These are phyloP conservation scores for Halictus quadricinctus DNA, from an alignment of 2,888 invertebrate species.

Conservation along the genomic window DNA sequence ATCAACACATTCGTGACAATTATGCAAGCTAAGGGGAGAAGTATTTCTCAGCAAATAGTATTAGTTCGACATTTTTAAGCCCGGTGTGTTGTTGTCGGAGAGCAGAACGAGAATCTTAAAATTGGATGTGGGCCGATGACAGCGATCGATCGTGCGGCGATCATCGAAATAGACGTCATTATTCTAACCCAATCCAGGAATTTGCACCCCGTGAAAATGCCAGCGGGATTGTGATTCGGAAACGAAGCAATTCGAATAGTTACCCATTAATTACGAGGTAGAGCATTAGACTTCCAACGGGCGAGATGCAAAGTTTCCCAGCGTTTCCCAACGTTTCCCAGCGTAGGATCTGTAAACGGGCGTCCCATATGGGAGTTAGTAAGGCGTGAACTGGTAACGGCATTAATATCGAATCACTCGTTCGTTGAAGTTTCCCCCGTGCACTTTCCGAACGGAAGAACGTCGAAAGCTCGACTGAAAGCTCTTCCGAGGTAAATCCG, in stretches of 20 bases:
- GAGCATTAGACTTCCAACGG: conserved; percentile 50
- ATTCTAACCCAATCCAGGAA: background rate
- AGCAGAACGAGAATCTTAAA: background rate
- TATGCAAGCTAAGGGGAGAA: too few relatives aligned
- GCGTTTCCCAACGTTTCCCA: conserved; percentile 4
- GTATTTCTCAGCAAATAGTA: too few relatives aligned
- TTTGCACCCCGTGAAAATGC: conserved; percentile 10
- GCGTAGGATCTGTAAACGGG: conserved; percentile 46
- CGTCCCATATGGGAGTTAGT: conserved; percentile 58
- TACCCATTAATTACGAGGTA: conserved; percentile 60
- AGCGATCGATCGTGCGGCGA: conserved; percentile 1
- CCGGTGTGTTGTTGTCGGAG: background rate
- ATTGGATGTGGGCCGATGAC: background rate
- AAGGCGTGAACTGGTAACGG: conserved; percentile 69
- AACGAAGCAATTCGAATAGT: conserved; percentile 44
- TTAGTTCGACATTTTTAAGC: background rate
- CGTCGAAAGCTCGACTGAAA: conserved; percentile 61
- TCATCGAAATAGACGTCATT: conserved; percentile 31
- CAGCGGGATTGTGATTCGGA: conserved; percentile 38
- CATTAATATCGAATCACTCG: conserved; percentile 72
- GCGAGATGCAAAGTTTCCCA: conserved; percentile 52
- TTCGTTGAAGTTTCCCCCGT: conserved; percentile 60
- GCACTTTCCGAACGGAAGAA: conserved; percentile 57
- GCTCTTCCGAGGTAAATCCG: conserved; percentile 63
- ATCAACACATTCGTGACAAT: too few relatives aligned